phyloP scores from a whole-genome alignment of 2,797 vertebrate genomes.

The Miichthys miiuy region DNA sequence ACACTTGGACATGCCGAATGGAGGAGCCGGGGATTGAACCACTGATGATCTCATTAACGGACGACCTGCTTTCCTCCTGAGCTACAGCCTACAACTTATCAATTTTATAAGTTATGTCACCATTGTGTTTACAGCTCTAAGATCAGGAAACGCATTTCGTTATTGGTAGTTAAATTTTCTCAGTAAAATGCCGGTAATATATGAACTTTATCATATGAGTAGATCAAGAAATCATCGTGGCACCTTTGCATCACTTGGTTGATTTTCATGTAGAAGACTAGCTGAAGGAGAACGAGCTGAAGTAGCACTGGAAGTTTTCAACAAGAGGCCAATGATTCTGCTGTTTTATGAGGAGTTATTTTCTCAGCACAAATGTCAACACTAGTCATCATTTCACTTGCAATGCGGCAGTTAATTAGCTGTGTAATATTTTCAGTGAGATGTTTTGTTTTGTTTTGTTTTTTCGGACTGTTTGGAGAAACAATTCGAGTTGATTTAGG shows the following conservation, averaged over 20 bases:
- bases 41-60: too few relatives aligned
- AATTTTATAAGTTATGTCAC: not conserved
- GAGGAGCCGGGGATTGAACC: too few relatives aligned
- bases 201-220: not conserved
- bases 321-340: conserved; percentile 24
- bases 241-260: conserved; percentile 11
- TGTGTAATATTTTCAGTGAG: conserved; percentile 54
- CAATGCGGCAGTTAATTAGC: conserved; percentile 57
- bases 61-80: too few relatives aligned
- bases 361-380: conserved; percentile 59
- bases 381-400: conserved; percentile 51
- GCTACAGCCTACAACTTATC: not conserved
- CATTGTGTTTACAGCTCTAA: not conserved
- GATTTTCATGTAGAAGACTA: not conserved
- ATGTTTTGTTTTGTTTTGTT: conserved; percentile 38
- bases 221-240: not conserved
- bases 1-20: too few relatives aligned
- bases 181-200: not conserved
- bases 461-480: conserved; percentile 9
- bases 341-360: conserved; percentile 28
- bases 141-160: not conserved
- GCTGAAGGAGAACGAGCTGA: not conserved
- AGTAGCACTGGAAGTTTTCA: not conserved
- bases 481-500: conserved; percentile 43
- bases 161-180: not conserved